Evolutionary conservation across 2,888 invertebrate genomes (phyloP), one percentile per base, ranked within the genome.

Genomic region (Carpatolechia fugitivella): DNA sequence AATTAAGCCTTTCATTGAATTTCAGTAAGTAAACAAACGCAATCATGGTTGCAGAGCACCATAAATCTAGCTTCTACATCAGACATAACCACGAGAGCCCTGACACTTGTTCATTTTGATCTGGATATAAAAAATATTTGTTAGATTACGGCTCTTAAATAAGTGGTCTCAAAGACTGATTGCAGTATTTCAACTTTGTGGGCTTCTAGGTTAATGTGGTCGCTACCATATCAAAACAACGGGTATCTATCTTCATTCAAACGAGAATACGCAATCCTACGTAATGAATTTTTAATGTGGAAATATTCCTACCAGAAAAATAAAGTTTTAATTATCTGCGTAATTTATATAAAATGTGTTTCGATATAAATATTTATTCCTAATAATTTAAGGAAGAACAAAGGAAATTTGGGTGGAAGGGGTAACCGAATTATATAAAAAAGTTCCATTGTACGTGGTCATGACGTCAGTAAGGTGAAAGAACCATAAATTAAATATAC

Each of bases 131-230:
- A n/a, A 35, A 1, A 20, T 41, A 11, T 20, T 11, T 41, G 11
- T 0, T 11, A 18, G 10, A 11, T 7, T 20, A 35, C 20, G 38
- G 38, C 8, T 50, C 50, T 29, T n/a, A 14, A 24, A 38, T n/a
- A 11, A 11, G 10, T 48, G 48, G 49, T 13, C 29, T 20, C 24
- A 6, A 8, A 29, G 10, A 24, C 20, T 50, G 13, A 13, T 48
- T 33, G 33, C 48, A 33, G 48, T 35, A 14, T 47, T 35, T 18
- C 30, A 14, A 36, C 6, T 38, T 49, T 49, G 52, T 57, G 24
- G 57, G 48, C 52, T 57, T 55, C 36, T 57, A 52, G 57, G 57
- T 55, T 57, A 57, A 57, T 57, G 55, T 49, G 30, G 14, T n/a
- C 35, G 8, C 31, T 38, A 38, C 47, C 36, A 47, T 13, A 44